Evolutionary conservation across 2,113 vertebrate genomes (phyloP).

Genomic region (Siniperca chuatsi): DNA sequence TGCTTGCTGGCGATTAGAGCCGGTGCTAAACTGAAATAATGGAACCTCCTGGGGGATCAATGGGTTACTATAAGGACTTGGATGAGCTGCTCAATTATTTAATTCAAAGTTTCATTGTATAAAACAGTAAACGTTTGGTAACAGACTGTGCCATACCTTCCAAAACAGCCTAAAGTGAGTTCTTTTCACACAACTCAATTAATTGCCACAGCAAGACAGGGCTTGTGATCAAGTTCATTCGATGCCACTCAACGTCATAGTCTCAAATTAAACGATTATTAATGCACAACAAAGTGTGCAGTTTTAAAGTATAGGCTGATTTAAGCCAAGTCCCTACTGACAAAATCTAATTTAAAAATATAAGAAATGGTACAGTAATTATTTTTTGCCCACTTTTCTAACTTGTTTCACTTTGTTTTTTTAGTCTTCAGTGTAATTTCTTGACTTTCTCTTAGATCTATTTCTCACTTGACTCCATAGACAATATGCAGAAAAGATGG

Average conservation of each 20-base stretch:
- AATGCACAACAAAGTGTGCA: neutral
- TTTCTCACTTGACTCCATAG: neutral
- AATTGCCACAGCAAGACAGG: neutral
- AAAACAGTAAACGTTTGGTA: neutral
- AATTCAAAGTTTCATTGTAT: neutral
- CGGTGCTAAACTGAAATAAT: neutral
- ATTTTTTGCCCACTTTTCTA: neutral
- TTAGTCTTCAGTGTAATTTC: neutral
- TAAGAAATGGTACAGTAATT: neutral
- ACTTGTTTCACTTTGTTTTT: neutral
- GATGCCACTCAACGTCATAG: neutral
- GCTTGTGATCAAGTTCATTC: conserved; percentile 9
- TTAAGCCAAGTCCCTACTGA: neutral
- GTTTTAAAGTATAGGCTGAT: neutral
- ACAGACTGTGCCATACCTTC: neutral
- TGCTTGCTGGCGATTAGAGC: neutral
- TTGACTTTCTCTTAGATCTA: neutral
- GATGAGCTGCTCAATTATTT: neutral
- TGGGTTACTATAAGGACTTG: neutral
- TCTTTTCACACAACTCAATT: neutral
- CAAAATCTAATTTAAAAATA: neutral
- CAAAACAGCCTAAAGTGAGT: neutral
- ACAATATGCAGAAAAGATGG: neutral
- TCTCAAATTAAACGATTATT: neutral
- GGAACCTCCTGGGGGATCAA: neutral